A percentile compares a stretch with the other conserved stretches of the same genome.
Evolutionary conservation across 2,113 vertebrate genomes (phyloP).

Genomic region (Mugil cephalus): DNA sequence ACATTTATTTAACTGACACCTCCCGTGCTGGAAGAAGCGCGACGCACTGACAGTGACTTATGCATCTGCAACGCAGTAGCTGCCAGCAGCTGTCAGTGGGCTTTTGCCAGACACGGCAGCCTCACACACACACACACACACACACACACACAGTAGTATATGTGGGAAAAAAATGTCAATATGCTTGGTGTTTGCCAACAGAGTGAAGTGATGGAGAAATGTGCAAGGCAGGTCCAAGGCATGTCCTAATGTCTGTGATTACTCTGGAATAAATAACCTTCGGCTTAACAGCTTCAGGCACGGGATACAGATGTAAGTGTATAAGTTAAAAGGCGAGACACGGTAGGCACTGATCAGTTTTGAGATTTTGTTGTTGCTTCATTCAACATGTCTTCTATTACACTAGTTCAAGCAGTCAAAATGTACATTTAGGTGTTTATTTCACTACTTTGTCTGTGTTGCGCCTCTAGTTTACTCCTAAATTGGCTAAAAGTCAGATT

Average conservation of each 20-base stretch:
- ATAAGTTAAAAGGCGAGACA: conserved; percentile 22
- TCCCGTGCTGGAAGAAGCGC: conserved; percentile 33
- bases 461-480: no score
- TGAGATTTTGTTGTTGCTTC: no score
- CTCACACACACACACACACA: conserved; percentile 18
- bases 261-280: background rate
- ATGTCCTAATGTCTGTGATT: conserved; percentile 23
- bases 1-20: conserved; percentile 64
- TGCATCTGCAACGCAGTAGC: conserved; percentile 42
- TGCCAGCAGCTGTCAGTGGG: conserved; percentile 62
- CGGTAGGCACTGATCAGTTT: no score
- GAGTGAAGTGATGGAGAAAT: conserved; percentile 22
- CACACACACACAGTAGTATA: conserved; percentile 26
- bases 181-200: conserved; percentile 21
- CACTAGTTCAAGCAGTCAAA: no score
- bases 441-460: no score
- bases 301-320: background rate
- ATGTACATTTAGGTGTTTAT: no score
- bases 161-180: conserved; percentile 12
- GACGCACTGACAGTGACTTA: conserved; percentile 53
- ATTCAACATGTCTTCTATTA: no score
- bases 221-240: conserved; percentile 19
- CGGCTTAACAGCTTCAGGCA: conserved; percentile 4
- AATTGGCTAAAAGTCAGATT: no score
- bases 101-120: conserved; percentile 46